Conservation (phyloP, 1,140 invertebrate species). For the Saccostrea echinata region DNA sequence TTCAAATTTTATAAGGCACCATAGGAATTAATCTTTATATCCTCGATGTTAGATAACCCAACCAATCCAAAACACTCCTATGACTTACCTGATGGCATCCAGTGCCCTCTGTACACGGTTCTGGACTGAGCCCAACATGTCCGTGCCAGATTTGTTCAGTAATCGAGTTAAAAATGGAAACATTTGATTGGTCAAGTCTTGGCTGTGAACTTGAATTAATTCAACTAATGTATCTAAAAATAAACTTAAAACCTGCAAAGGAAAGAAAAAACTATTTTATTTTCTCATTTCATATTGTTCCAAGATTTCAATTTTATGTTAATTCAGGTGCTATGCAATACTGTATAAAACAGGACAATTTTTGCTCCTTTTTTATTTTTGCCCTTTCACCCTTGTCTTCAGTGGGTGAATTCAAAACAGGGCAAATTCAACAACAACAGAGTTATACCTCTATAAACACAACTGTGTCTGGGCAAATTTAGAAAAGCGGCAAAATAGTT, state of each 20-base stretch:
- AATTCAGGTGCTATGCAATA: not conserved
- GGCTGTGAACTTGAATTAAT: slow-evolving; percentile 90
- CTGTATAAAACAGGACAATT: too few relatives aligned
- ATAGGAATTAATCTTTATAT: too few relatives aligned
- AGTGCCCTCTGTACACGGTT: slow-evolving; percentile 93
- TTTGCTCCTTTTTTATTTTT: too few relatives aligned
- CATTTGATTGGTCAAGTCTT: slow-evolving; percentile 94
- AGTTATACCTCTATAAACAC: too few relatives aligned
- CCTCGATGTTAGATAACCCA: too few relatives aligned
- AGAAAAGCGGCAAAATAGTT: too few relatives aligned
- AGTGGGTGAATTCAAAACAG: too few relatives aligned
- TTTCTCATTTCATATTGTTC: not conserved
- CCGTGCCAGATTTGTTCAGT: slow-evolving; percentile 93
- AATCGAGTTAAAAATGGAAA: slow-evolving; percentile 90
- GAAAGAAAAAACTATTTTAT: not conserved
- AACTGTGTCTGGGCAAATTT: too few relatives aligned
- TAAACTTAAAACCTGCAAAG: slow-evolving; percentile 89
- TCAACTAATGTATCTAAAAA: slow-evolving; percentile 96
- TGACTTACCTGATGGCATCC: slow-evolving; percentile 88
- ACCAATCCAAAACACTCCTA: not conserved
- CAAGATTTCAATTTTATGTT: not conserved
- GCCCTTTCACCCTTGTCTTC: too few relatives aligned
- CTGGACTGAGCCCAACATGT: slow-evolving; percentile 93
- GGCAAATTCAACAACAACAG: too few relatives aligned
- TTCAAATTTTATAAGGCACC: too few relatives aligned